Base-by-base conservation (phyloP, 1,140 invertebrate genomes). In the Drosophila miranda region DNA sequence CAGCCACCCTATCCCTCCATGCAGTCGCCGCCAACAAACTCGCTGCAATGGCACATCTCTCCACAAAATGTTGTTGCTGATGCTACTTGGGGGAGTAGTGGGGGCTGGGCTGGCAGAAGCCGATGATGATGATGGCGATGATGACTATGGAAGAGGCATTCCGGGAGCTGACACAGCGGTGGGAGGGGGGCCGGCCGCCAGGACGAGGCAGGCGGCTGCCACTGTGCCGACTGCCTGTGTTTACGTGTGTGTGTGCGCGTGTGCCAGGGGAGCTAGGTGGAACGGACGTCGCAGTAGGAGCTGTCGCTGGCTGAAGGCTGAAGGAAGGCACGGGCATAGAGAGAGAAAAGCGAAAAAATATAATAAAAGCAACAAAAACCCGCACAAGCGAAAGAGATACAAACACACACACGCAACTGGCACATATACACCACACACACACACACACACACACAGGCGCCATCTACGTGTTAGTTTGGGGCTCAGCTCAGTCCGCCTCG, bases 291-390 rank as follows among this genome's bases (percentile, higher is more conserved):
- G 62, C 11, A 42, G 56, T 34, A 26, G 50, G 11, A 30, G 55
- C 21, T 34, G 49, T 26, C 30, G 58, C 38, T 38, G 70, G 60
- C 60, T 43, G 72, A 61, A 43, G 54, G 54, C 63, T 21, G 52
- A 43, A 30, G 59, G 49, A 61, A 62, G 56, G 48, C 61, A 50
- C 56, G 55, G 58, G 45, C 58, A 61, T 62, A 78, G 68, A 76
- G 60, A 86, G 76, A 83, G 75, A 84, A 80, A 84, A 76, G 72
- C 73, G 61, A 80, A 86, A 78, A 86, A 86, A 86, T 86, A 81
- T 77, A 86, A 82, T 72, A 83, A 84, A 83, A 82, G 72, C 80
- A 83, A 83, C 80, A 83, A 84, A 83, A 82, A 83, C 79, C 68
- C 81, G 77, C 80, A 86, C 80, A 84, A 84, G 73, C 80, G 86